Evolutionary conservation across 2,888 invertebrate species (phyloP).

Genomic region (Drosophila tanythrix): DNA sequence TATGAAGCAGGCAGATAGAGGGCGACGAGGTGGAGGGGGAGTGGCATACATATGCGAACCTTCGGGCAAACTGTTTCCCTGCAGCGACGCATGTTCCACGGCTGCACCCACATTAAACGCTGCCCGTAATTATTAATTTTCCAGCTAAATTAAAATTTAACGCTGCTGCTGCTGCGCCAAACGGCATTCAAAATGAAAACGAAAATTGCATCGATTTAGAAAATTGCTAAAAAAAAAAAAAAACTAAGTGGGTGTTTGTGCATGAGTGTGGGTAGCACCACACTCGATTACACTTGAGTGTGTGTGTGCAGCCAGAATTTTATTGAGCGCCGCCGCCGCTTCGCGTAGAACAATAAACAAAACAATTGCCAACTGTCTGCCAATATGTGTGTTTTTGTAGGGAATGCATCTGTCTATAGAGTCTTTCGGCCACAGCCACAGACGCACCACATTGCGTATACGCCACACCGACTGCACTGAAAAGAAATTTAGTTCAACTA

Average conservation of each 20-base stretch:
- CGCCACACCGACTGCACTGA: constrained; percentile 50
- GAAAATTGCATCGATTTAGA: constrained; percentile 74
- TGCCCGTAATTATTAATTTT: constrained; percentile 76
- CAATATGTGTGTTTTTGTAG: constrained; percentile 4
- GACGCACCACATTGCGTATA: constrained; percentile 61
- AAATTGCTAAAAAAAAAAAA: constrained; percentile 55
- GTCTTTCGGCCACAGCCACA: constrained; percentile 10
- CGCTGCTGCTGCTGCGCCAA: constrained; percentile 44
- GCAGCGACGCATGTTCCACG: constrained; percentile 53
- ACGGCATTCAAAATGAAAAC: constrained; percentile 66
- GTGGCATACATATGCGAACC: constrained; percentile 4
- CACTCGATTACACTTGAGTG: background rate
- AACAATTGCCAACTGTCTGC: constrained; percentile 42
- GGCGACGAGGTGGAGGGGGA: background rate
- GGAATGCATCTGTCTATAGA: constrained; percentile 1
- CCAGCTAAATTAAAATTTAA: constrained; percentile 78
- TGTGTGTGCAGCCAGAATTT: constrained; percentile 45
- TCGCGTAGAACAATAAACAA: constrained; percentile 63
- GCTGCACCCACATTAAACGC: constrained; percentile 76
- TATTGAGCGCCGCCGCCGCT: constrained; percentile 60
- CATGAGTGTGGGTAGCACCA: constrained; percentile 14
- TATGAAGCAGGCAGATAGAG: background rate
- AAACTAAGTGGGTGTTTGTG: constrained; percentile 17
- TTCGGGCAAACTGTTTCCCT: constrained; percentile 33
- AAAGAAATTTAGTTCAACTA: constrained; percentile 62